Evolutionary conservation across 1,140 invertebrate species (phyloP), one percentile per base, ranked within the genome.

Genomic region (Cecropterus lyciades): DNA sequence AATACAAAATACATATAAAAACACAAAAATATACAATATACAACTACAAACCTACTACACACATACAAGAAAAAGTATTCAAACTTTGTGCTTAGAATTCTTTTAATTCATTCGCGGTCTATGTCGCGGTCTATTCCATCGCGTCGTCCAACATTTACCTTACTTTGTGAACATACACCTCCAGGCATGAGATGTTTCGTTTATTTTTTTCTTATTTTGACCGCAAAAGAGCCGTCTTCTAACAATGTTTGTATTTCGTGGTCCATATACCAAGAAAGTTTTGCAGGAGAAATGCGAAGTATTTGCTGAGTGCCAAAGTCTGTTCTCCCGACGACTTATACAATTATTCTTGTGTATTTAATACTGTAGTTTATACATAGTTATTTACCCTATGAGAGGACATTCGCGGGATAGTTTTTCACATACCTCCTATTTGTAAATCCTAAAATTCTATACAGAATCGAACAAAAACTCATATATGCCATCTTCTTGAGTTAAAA

Each of bases 81-180:
- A 42, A 63, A 63, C 33, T 51, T 48, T 33, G 43, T 1, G 30
- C 11, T 62, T 6, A 62, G 33, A 40, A 45, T 17, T 42, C 13
- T 24, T 46, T 63, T 17, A 42, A 62, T 62, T 62, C 46, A 63
- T 15, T 42, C 20, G 17, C 5, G 17, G 42, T 42, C 45, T 63
- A 14, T 52, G 60, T n/a, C n/a, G n/a, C n/a, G n/a, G n/a, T n/a
- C n/a, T n/a, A n/a, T n/a, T n/a, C n/a, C n/a, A n/a, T n/a, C n/a
- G 60, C 60, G 51, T 63, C 60, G 45, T 40, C 60, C 60, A 63
- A 63, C 48, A 52, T 63, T 24, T 27, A 63, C 60, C 48, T 51
- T 48, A 52, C 33, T n/a, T n/a, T 24, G 40, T 63, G 60, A 43
- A 13, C 33, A 52, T 43, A 63, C 20, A 52, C 48, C 16, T 30